These are phyloP conservation scores for Parnassius glacialis DNA, from an alignment of 2,888 invertebrate genomes.

Conservation along the genomic window DNA sequence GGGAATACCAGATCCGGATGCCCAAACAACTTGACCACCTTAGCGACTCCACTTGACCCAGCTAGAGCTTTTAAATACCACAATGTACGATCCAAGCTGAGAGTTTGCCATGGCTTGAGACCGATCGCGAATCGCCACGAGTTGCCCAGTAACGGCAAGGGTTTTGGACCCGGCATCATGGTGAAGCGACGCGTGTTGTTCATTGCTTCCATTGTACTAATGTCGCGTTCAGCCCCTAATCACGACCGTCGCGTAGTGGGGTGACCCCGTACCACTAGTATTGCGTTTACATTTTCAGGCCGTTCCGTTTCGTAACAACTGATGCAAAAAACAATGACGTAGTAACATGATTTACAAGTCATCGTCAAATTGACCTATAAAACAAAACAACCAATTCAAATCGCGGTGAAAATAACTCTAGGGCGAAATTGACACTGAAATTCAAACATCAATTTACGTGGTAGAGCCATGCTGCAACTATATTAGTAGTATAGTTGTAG, in stretches of 20 bases:
- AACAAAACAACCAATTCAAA: neutral
- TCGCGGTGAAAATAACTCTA: constrained; percentile 4
- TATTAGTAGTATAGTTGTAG: no score
- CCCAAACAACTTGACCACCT: constrained; percentile 86
- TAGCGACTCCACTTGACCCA: constrained; percentile 76
- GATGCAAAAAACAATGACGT: constrained; percentile 19
- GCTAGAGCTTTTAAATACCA: constrained; percentile 74
- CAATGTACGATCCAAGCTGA: constrained; percentile 78
- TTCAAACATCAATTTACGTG: no score
- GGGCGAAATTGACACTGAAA: no score
- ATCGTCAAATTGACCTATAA: neutral
- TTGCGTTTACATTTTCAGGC: constrained; percentile 60
- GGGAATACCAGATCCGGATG: constrained; percentile 88
- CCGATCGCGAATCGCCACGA: constrained; percentile 88
- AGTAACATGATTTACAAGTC: constrained; percentile 5
- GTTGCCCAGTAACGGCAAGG: constrained; percentile 87
- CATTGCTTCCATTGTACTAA: constrained; percentile 62
- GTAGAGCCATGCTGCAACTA: no score
- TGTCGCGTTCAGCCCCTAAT: constrained; percentile 57
- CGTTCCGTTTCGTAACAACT: constrained; percentile 23
- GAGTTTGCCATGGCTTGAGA: constrained; percentile 66
- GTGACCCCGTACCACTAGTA: constrained; percentile 38
- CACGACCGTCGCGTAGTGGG: constrained; percentile 55
- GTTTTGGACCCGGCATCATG: constrained; percentile 87
- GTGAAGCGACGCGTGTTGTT: constrained; percentile 76